Evolutionary conservation across 1,140 invertebrate genomes (phyloP).

Genomic region (Tachypleus tridentatus): DNA sequence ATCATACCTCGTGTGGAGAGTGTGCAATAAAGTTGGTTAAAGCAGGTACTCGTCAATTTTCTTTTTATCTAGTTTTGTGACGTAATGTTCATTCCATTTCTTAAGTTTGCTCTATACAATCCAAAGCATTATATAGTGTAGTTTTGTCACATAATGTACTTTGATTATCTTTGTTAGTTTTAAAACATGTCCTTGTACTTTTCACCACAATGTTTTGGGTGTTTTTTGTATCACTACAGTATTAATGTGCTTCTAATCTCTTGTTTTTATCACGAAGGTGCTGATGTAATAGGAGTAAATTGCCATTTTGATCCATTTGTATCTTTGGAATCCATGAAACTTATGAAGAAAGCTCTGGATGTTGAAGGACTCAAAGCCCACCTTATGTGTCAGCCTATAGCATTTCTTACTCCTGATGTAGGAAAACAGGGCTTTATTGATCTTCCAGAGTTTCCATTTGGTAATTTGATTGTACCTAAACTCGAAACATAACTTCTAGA

Average conservation of each 20-base stretch:
- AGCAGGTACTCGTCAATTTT: conserved; percentile 25
- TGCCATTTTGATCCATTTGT: conserved; percentile 36
- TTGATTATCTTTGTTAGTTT: too few relatives aligned
- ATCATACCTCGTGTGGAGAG: conserved; percentile 30
- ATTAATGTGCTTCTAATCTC: background rate
- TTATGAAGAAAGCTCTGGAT: conserved; percentile 34
- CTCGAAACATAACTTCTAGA: too few relatives aligned
- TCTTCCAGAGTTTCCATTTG: conserved; percentile 38
- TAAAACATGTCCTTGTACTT: too few relatives aligned
- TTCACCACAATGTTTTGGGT: too few relatives aligned
- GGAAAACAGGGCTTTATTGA: conserved; percentile 38
- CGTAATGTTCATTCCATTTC: too few relatives aligned
- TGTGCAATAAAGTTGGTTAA: conserved; percentile 36
- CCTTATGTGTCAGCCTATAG: conserved; percentile 35
- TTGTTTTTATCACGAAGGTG: conserved; percentile 23
- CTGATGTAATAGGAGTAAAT: conserved; percentile 36
- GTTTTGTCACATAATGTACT: too few relatives aligned
- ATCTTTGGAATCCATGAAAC: conserved; percentile 28
- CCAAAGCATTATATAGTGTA: too few relatives aligned
- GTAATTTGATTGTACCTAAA: conserved; percentile 19
- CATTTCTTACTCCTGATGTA: conserved; percentile 34
- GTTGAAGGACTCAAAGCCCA: conserved; percentile 28
- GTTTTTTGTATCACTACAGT: too few relatives aligned
- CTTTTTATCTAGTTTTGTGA: too few relatives aligned
- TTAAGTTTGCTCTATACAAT: too few relatives aligned